Conservation (phyloP, 2,797 vertebrate species). For the Lacerta viridis region DNA sequence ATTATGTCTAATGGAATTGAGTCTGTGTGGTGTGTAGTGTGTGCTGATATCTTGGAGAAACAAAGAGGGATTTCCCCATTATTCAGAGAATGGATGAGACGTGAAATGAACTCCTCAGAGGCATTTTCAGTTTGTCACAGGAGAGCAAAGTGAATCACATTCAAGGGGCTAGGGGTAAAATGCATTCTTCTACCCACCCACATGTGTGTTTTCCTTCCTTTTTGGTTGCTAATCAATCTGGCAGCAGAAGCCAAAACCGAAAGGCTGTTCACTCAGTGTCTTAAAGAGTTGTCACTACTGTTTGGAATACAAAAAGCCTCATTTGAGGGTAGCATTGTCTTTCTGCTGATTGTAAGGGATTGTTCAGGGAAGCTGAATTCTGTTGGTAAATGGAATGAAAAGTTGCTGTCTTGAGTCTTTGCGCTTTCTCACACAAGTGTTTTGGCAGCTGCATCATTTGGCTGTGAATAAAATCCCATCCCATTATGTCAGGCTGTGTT, state of each 20-base stretch:
- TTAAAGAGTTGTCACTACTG: slow-evolving; percentile 44
- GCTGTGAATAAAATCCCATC: slow-evolving; percentile 57
- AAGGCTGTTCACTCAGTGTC: slow-evolving; percentile 13
- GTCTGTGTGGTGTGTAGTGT: slow-evolving; percentile 53
- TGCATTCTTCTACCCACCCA: slow-evolving; percentile 30
- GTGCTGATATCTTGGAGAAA: slow-evolving; percentile 75
- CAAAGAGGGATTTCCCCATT: slow-evolving; percentile 80
- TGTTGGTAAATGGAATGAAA: slow-evolving; percentile 22
- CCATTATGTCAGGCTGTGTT: background rate
- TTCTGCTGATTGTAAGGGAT: slow-evolving; percentile 19
- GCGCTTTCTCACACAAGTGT: slow-evolving; percentile 59
- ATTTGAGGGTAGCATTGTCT: slow-evolving; percentile 40
- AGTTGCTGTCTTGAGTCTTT: slow-evolving; percentile 19
- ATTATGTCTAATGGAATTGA: slow-evolving; percentile 81
- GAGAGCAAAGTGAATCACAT: slow-evolving; percentile 73
- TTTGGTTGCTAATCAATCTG: slow-evolving; percentile 42
- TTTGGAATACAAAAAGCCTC: slow-evolving; percentile 3
- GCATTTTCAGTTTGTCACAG: slow-evolving; percentile 76
- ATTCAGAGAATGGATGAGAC: slow-evolving; percentile 79
- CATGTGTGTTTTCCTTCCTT: slow-evolving; percentile 26
- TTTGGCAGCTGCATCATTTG: slow-evolving; percentile 63
- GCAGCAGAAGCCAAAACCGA: slow-evolving; percentile 48
- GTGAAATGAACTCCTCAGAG: slow-evolving; percentile 79
- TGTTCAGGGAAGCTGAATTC: background rate
- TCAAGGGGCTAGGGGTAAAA: slow-evolving; percentile 66